phyloP scores from a whole-genome alignment of 2,113 vertebrate species.

The Otocyon megalotis region DNA sequence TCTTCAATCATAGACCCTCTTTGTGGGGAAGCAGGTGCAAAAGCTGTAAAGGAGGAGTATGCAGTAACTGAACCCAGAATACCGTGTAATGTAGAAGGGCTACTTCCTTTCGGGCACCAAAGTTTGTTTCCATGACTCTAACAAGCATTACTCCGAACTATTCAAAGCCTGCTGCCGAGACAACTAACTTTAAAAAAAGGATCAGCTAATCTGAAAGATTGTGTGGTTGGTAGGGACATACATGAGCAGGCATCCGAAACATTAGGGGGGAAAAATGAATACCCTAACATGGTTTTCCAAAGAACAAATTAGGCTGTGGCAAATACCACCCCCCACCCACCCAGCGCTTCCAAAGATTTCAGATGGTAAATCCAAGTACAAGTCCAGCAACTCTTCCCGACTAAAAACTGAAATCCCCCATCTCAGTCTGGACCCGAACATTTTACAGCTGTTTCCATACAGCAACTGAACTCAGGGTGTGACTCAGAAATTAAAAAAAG shows the following conservation, averaged over 20 bases:
- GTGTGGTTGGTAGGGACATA: not conserved
- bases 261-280: not conserved
- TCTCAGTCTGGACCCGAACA: not conserved
- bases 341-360: slow-evolving; percentile 30
- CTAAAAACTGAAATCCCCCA: slow-evolving; percentile 40
- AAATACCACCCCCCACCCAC: not conserved
- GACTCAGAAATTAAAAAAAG: not conserved
- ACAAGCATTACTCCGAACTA: not conserved
- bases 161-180: not conserved
- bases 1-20: not conserved
- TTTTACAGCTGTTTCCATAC: not conserved
- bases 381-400: not conserved
- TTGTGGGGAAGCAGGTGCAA: not conserved
- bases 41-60: not conserved
- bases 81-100: not conserved
- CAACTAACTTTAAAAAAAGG: not conserved
- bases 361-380: slow-evolving; percentile 30
- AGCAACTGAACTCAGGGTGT: not conserved
- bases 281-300: not conserved
- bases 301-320: not conserved
- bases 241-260: not conserved
- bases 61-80: not conserved
- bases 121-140: not conserved
- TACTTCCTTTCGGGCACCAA: not conserved
- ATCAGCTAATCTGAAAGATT: not conserved